A percentile compares a stretch with the other conserved stretches of the same genome.
phyloP scores from a whole-genome alignment of 2,888 invertebrate species.

The Perizoma flavofasciatum region DNA sequence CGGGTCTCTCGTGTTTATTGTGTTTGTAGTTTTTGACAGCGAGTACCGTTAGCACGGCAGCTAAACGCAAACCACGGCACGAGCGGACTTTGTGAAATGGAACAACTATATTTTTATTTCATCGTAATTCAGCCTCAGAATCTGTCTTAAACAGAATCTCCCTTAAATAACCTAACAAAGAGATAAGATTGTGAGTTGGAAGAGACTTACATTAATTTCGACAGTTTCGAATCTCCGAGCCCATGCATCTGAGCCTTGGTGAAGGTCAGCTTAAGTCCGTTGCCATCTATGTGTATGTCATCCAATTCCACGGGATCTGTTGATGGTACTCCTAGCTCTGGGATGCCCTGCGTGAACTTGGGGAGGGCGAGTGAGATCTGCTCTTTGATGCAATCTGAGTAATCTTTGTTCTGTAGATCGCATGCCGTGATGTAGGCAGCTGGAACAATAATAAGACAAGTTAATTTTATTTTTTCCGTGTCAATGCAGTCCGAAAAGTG shows the following conservation, averaged over 20 bases:
- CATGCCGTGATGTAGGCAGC: slow-evolving; percentile 71
- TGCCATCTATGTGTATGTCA: slow-evolving; percentile 67
- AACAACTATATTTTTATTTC: too few relatives aligned
- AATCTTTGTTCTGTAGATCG: slow-evolving; percentile 46
- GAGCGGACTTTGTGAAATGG: too few relatives aligned
- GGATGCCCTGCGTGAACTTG: slow-evolving; percentile 67
- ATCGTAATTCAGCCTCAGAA: too few relatives aligned
- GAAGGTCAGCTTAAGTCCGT: slow-evolving; percentile 64
- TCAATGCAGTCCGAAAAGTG: too few relatives aligned
- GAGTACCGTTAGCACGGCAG: too few relatives aligned
- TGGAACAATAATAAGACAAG: slow-evolving; percentile 49
- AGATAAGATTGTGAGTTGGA: neutral
- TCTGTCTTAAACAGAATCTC: too few relatives aligned
- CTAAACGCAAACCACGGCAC: too few relatives aligned
- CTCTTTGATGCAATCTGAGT: slow-evolving; percentile 57
- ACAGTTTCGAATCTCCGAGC: slow-evolving; percentile 54
- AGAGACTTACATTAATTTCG: slow-evolving; percentile 62
- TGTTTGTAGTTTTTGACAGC: too few relatives aligned
- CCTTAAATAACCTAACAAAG: too few relatives aligned
- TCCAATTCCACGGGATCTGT: slow-evolving; percentile 67
- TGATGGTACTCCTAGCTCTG: slow-evolving; percentile 64
- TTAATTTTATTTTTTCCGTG: too few relatives aligned
- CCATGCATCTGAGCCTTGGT: slow-evolving; percentile 64
- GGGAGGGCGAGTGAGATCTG: slow-evolving; percentile 61
- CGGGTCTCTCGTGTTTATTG: too few relatives aligned